Percentiles rank a stretch among this genome's conserved stretches.
These are phyloP conservation scores for Lamproptera curius DNA, from an alignment of 2,888 invertebrate genomes.

Conservation along the genomic window DNA sequence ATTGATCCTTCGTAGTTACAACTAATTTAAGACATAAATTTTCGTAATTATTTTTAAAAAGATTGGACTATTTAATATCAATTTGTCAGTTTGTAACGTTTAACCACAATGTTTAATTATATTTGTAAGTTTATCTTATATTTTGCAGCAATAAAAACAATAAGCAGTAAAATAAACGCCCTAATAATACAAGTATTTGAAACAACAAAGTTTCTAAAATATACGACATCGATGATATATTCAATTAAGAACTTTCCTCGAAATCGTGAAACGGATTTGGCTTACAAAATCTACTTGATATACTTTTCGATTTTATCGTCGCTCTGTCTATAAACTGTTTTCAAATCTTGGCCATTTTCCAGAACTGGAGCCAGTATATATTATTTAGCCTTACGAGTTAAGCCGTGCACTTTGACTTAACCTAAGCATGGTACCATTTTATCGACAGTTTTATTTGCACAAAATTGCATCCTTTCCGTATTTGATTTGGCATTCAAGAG, in stretches of 20 bases:
- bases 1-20: too few relatives aligned
- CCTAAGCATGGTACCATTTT: constrained; percentile 11
- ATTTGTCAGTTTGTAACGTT: too few relatives aligned
- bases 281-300: constrained; percentile 16
- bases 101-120: too few relatives aligned
- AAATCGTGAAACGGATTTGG: constrained; percentile 3
- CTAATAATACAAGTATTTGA: too few relatives aligned
- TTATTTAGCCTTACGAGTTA: constrained; percentile 18
- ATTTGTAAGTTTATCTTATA: too few relatives aligned
- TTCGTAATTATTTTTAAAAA: too few relatives aligned
- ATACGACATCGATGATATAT: background rate
- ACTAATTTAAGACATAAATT: too few relatives aligned
- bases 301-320: constrained; percentile 20
- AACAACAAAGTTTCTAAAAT: background rate
- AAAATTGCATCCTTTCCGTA: background rate
- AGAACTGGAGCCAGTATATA: constrained; percentile 12
- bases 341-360: constrained; percentile 18
- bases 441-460: constrained; percentile 16
- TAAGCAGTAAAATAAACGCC: too few relatives aligned
- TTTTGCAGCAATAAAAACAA: too few relatives aligned
- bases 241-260: background rate
- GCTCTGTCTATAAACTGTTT: constrained; percentile 15
- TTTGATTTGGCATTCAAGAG: background rate
- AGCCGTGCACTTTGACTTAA: constrained; percentile 17
- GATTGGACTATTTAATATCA: too few relatives aligned